A percentile compares a stretch with the other conserved stretches of the same genome.
Conservation (phyloP, 2,888 invertebrate species). For the Noctua comes region DNA sequence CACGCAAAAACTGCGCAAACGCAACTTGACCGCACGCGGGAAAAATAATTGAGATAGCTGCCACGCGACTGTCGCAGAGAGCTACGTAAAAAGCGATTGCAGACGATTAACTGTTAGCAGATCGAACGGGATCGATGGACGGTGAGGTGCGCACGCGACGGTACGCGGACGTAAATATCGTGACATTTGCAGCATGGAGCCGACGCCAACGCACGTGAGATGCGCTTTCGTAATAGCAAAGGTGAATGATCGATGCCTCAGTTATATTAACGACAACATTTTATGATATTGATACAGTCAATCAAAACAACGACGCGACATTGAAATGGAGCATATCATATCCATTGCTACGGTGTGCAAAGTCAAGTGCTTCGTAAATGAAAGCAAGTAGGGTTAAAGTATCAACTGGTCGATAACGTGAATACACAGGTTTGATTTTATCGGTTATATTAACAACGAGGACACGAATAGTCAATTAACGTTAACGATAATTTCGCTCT, state of each 20-base stretch:
- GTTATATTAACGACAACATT: slow-evolving; percentile 67
- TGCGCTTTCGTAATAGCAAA: slow-evolving; percentile 81
- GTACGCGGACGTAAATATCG: slow-evolving; percentile 82
- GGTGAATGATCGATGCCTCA: slow-evolving; percentile 85
- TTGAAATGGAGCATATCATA: slow-evolving; percentile 30
- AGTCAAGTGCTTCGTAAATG: slow-evolving; percentile 33
- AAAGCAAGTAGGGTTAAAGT: slow-evolving; percentile 34
- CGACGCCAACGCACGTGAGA: slow-evolving; percentile 71
- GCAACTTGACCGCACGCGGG: slow-evolving; percentile 64
- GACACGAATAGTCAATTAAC: slow-evolving; percentile 66
- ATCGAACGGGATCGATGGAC: slow-evolving; percentile 80
- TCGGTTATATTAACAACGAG: slow-evolving; percentile 57
- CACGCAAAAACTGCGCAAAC: slow-evolving; percentile 66
- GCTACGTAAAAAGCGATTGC: slow-evolving; percentile 72
- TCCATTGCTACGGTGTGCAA: slow-evolving; percentile 13
- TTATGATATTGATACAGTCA: background rate
- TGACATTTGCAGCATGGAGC: slow-evolving; percentile 70
- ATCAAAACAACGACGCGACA: slow-evolving; percentile 21
- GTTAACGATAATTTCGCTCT: slow-evolving; percentile 71
- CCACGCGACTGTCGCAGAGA: slow-evolving; percentile 67
- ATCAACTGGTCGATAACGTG: slow-evolving; percentile 30
- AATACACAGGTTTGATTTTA: slow-evolving; percentile 40
- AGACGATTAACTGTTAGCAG: slow-evolving; percentile 75
- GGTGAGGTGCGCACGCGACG: slow-evolving; percentile 76
- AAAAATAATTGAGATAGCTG: slow-evolving; percentile 67